Evolutionary conservation across 2,888 invertebrate genomes (phyloP).

Genomic region (Macaria liturata): DNA sequence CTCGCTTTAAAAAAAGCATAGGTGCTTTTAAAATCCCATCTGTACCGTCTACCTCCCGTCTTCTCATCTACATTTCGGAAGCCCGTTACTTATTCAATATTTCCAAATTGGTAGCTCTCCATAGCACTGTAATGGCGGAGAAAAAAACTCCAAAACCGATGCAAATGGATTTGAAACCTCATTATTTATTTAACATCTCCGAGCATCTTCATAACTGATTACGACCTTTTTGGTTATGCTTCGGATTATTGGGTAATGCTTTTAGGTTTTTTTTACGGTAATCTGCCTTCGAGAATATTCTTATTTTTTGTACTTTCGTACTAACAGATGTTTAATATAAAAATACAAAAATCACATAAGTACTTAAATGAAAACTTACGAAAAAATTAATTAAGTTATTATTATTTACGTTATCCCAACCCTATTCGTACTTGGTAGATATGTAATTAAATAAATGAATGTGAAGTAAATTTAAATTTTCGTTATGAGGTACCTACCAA

Average conservation of each 20-base stretch:
- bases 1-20: no score
- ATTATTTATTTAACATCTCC: conserved; percentile 70
- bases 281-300: neutral
- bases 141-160: conserved; percentile 67
- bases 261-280: conserved; percentile 8
- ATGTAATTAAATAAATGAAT: no score
- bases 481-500: no score
- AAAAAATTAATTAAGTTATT: no score
- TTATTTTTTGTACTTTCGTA: neutral
- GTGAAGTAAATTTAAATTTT: no score
- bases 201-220: conserved; percentile 47
- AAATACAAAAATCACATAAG: no score
- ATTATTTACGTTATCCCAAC: no score
- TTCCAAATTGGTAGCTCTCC: conserved; percentile 74
- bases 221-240: conserved; percentile 35
- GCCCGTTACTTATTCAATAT: conserved; percentile 78
- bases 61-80: conserved; percentile 61
- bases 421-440: no score
- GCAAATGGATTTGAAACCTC: conserved; percentile 71
- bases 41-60: conserved; percentile 31
- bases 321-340: neutral
- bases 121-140: conserved; percentile 63
- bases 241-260: conserved; percentile 38
- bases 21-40: neutral
- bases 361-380: no score